Evolutionary conservation across 2,113 vertebrate species (phyloP), one percentile per base, ranked within the genome.

Genomic region (Ammodytes dubius): DNA sequence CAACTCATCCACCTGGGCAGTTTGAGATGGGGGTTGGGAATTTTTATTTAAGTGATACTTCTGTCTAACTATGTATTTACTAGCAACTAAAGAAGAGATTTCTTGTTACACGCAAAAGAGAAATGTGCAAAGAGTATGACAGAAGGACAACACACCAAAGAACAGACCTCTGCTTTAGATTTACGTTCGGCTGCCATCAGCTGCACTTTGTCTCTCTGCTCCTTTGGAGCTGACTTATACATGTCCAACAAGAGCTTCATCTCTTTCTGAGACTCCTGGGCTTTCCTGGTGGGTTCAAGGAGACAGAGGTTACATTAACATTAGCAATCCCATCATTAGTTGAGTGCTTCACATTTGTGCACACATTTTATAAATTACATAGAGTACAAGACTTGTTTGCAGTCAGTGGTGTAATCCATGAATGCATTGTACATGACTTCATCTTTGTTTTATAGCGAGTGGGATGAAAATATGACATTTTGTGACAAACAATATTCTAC

Each of bases 231-330:
- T 0, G 97, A 98, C 82, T 98, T 98, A 77, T 98, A 98, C 97
- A 98, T 98, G 87, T 98, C 97, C 81, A 98, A 76, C 50, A 98
- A 87, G 46, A 98, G 91, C 76, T 98, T 98, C 97, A 98, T 98
- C 93, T 98, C 97, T 88, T 97, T 97, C 93, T 98, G 97, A 57
- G 96, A 98, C 88, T 98, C 97, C 77, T 98, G 97, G 43, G 97
- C 97, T 94, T 98, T 98, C 89, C 97, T 98, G 77, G 37, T 60
- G 10, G 50, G 17, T 58, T 2, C 50, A 0, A 77, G 4, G 58
- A 57, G 13, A 74, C 9, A 64, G 39, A 14, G 4, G 49, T 58
- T 6, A 65, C 1, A 71, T 54, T 50, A 50, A 46, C 1, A 68
- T 54, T 3, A 66, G 15, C 40, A 52, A 19, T 56, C 5, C 11